phyloP scores from a whole-genome alignment of 2,797 vertebrate genomes.

The Pygocentrus nattereri region DNA sequence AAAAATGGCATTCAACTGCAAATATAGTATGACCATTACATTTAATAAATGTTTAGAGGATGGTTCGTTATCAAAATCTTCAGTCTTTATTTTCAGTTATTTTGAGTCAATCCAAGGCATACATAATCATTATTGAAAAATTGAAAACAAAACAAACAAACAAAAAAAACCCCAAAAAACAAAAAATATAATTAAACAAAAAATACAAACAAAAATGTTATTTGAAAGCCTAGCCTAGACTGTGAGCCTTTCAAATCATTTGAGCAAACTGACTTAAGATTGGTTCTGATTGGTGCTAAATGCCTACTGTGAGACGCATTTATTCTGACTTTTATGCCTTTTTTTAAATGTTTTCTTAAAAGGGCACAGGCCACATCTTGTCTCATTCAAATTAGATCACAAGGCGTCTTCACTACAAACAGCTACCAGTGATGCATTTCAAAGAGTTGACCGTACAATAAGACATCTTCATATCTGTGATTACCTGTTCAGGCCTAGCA shows the following conservation, averaged over 20 bases:
- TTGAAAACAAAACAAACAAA: constrained; percentile 25
- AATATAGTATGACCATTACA: constrained; percentile 40
- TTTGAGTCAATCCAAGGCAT: constrained; percentile 61
- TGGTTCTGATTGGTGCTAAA: constrained; percentile 36
- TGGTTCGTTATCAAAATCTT: constrained; percentile 61
- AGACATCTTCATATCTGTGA: constrained; percentile 16
- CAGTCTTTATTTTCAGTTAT: constrained; percentile 63
- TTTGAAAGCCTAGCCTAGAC: constrained; percentile 33
- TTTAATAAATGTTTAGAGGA: constrained; percentile 58
- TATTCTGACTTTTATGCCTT: constrained; percentile 1
- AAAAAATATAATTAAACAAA: background rate
- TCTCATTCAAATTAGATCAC: constrained; percentile 34
- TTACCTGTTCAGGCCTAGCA: constrained; percentile 12
- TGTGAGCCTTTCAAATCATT: constrained; percentile 38
- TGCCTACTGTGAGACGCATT: constrained; percentile 10
- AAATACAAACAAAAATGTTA: constrained; percentile 37
- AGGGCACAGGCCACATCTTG: constrained; percentile 6
- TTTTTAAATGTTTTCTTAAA: constrained; percentile 2
- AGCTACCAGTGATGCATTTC: background rate
- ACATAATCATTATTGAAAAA: constrained; percentile 57
- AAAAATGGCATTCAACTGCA: constrained; percentile 56
- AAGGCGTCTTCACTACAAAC: constrained; percentile 31
- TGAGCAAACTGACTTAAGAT: constrained; percentile 7
- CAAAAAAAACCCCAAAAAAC: constrained; percentile 43
- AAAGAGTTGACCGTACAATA: constrained; percentile 3